These are phyloP conservation scores for Cinclus cinclus DNA, from an alignment of 2,113 vertebrate species.

Conservation along the genomic window DNA sequence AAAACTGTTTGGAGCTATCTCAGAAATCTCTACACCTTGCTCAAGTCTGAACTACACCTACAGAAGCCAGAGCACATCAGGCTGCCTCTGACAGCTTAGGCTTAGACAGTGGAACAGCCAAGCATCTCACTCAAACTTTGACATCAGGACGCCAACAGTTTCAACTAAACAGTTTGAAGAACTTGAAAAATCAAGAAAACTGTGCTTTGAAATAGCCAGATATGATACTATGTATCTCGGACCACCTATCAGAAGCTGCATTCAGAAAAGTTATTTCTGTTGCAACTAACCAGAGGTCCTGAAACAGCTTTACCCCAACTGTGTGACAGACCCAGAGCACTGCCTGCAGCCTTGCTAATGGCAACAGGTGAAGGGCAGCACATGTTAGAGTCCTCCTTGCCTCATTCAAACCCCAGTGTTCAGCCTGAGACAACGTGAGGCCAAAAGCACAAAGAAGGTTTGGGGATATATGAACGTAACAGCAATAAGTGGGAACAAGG, in stretches of 20 bases:
- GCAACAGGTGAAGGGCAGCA: not conserved
- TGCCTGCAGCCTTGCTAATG: accelerated
- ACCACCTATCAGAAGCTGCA: not conserved
- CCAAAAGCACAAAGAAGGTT: not conserved
- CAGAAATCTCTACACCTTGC: not conserved
- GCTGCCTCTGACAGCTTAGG: not conserved
- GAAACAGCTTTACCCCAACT: accelerated
- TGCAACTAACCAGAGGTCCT: not conserved
- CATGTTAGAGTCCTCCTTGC: not conserved
- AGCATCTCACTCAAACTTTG: not conserved
- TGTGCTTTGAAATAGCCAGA: not conserved
- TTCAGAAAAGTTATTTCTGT: not conserved
- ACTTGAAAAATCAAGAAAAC: not conserved
- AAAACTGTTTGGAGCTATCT: not conserved
- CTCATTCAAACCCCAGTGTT: not conserved
- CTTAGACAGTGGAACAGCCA: not conserved
- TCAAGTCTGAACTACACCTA: accelerated
- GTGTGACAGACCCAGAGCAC: not conserved
- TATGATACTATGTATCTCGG: not conserved
- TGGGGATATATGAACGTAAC: not conserved
- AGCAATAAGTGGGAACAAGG: not conserved
- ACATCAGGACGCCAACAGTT: not conserved
- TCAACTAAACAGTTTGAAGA: not conserved
- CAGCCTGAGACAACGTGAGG: not conserved
- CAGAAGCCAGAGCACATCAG: not conserved